Evolutionary conservation across 37 sponge, comb jelly and placozoan species (phyloP).

Genomic region (Trichoplax adhaerens): DNA sequence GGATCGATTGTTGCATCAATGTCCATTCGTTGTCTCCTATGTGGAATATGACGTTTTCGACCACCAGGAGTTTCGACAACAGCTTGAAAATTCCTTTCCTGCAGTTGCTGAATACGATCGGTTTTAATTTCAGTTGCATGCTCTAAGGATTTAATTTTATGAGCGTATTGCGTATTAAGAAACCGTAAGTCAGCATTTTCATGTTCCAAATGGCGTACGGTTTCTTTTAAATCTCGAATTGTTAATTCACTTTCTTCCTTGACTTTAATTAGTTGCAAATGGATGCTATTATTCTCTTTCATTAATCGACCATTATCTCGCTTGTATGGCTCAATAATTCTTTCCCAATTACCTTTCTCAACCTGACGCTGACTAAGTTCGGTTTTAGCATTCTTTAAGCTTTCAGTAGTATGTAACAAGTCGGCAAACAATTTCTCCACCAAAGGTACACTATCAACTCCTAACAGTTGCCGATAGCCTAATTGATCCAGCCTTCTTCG

Average conservation of each 20-base stretch:
- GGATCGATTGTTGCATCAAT: slow-evolving; percentile 54
- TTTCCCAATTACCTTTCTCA: neutral
- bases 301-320: slow-evolving; percentile 80
- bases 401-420: slow-evolving; percentile 94
- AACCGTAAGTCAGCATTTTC: slow-evolving; percentile 94
- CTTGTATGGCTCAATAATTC: slow-evolving; percentile 66
- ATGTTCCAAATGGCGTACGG: slow-evolving; percentile 70
- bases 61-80: slow-evolving; percentile 97
- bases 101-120: slow-evolving; percentile 66
- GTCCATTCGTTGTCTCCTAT: slow-evolving; percentile 87
- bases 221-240: slow-evolving; percentile 47
- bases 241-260: slow-evolving; percentile 57
- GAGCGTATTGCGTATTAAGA: slow-evolving; percentile 88
- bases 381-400: slow-evolving; percentile 58
- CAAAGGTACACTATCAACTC: slow-evolving; percentile 74
- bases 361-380: slow-evolving; percentile 56
- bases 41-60: slow-evolving; percentile 65
- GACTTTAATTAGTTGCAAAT: slow-evolving; percentile 53
- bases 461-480: slow-evolving; percentile 88
- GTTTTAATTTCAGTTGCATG: slow-evolving; percentile 52
- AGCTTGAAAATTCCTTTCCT: slow-evolving; percentile 91
- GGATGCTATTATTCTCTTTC: slow-evolving; percentile 78
- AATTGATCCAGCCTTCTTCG: slow-evolving; percentile 93
- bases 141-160: slow-evolving; percentile 48
- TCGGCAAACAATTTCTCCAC: slow-evolving; percentile 87